Percentiles rank a stretch among this genome's conserved stretches.
Conservation (phyloP, 2,113 vertebrate species). For the Albula goreensis region DNA sequence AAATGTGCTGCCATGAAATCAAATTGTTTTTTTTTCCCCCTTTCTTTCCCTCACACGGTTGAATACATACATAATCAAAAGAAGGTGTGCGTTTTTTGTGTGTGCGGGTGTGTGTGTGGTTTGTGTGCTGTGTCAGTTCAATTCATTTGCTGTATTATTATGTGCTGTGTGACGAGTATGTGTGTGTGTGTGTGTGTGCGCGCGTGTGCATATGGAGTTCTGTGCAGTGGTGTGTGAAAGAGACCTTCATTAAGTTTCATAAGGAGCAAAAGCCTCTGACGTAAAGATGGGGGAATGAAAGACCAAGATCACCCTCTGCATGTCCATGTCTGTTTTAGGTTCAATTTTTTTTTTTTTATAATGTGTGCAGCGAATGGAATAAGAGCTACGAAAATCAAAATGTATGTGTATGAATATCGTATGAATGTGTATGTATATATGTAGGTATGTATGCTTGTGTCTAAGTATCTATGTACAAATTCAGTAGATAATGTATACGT, state of each 20-base stretch:
- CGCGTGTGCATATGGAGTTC: not conserved
- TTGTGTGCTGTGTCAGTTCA: not conserved
- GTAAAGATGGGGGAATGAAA: no score
- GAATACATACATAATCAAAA: not conserved
- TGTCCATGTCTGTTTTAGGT: not conserved
- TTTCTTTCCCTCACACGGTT: not conserved
- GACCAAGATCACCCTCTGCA: no score
- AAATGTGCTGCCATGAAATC: conserved; percentile 29
- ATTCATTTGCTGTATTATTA: not conserved
- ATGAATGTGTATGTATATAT: no score
- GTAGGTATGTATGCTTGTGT: not conserved
- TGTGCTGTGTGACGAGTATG: not conserved
- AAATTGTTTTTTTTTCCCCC: not conserved
- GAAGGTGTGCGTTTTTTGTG: not conserved
- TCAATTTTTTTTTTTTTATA: not conserved
- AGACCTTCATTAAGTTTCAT: not conserved
- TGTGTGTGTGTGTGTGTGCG: no score
- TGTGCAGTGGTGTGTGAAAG: not conserved
- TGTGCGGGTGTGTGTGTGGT: not conserved
- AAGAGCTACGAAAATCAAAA: no score
- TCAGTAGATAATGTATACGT: no score
- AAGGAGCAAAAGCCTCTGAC: no score
- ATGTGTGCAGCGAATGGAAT: not conserved
- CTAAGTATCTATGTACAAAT: not conserved
- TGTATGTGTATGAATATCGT: no score